Percentiles rank a stretch among this genome's conserved stretches.
Conservation (phyloP, 92 coral and sea anemone genomes). For the Epizoanthus ramosus region DNA sequence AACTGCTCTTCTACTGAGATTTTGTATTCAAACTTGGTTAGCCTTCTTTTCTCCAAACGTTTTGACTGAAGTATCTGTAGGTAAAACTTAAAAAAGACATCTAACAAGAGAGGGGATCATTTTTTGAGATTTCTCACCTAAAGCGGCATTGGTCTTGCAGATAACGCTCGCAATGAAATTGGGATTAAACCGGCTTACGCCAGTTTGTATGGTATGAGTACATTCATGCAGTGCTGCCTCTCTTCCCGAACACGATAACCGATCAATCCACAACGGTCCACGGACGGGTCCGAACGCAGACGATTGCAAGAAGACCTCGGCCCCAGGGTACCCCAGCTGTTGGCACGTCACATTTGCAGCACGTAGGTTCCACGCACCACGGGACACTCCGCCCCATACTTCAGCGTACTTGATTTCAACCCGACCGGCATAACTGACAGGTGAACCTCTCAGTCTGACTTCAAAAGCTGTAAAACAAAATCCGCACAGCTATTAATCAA, state of each 20-base stretch:
- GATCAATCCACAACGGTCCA: not conserved
- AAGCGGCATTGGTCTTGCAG: not conserved
- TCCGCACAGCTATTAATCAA: not conserved
- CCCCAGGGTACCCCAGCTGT: constrained; percentile 17
- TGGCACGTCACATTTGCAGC: constrained; percentile 23
- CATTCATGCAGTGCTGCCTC: not conserved
- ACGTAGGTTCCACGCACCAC: not conserved
- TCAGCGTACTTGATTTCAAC: constrained; percentile 22
- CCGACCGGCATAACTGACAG: not conserved
- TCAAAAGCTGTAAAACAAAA: not conserved
- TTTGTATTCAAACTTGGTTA: no score
- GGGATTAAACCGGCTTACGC: not conserved
- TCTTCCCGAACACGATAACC: not conserved
- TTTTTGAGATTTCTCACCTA: not conserved
- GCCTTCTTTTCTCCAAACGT: no score
- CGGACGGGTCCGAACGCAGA: not conserved
- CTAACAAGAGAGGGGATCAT: no score
- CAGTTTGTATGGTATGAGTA: not conserved
- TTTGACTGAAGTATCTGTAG: no score
- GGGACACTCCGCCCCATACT: constrained; percentile 14
- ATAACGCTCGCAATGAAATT: not conserved
- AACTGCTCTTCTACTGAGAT: no score
- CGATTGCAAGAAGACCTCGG: not conserved
- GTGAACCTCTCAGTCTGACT: not conserved
- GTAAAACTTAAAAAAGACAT: no score